Evolutionary conservation across 2,888 invertebrate species (phyloP), one percentile per base, ranked within the genome.

Genomic region (Steinernema carpocapsae): DNA sequence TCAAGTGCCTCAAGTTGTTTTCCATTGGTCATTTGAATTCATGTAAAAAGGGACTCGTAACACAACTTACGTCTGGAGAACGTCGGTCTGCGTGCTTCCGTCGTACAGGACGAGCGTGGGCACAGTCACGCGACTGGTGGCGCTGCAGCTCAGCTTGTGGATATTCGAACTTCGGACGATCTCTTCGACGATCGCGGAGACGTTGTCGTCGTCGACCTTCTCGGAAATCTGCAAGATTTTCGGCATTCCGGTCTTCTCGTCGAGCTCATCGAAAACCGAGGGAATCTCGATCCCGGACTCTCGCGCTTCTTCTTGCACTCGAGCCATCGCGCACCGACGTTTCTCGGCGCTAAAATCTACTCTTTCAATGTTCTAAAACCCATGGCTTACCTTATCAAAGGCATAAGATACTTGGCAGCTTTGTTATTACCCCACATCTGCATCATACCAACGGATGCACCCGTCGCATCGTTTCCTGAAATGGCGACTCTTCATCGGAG

Each of bases 391-490:
- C 83, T 79, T 32, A 84, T 71, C 29, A 87, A 77, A 17, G 86
- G 86, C 85, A 87, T 82, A 14, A 87, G 74, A 37, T 82, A 77
- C 77, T 85, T 86, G 29, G 87, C 87, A n/a, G 84, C 79, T 71
- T 79, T 79, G 77, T 84, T 87, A 59, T 79, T 81, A 45, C 85
- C 84, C 86, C 86, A 87, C 80, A 83, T 80, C 70, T 82, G 76
- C 84, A 87, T 86, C 85, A 87, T 85, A 46, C 87, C 87, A 56
- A 87, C 82, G 0, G 86, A 85, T 1, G 87, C 87, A 1, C 83
- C 84, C 79, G 83, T 72, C 29, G 78, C 77, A 59, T 78, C 82
- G 26, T 79, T 78, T 24, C 79, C 83, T 81, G 71, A 70, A 81
- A 71, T n/a, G n/a, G n/a, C n/a, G n/a, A n/a, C n/a, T n/a, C n/a